Evolutionary conservation across 2,888 invertebrate genomes (phyloP), one percentile per base, ranked within the genome.

Genomic region (Caenorhabditis sp.): DNA sequence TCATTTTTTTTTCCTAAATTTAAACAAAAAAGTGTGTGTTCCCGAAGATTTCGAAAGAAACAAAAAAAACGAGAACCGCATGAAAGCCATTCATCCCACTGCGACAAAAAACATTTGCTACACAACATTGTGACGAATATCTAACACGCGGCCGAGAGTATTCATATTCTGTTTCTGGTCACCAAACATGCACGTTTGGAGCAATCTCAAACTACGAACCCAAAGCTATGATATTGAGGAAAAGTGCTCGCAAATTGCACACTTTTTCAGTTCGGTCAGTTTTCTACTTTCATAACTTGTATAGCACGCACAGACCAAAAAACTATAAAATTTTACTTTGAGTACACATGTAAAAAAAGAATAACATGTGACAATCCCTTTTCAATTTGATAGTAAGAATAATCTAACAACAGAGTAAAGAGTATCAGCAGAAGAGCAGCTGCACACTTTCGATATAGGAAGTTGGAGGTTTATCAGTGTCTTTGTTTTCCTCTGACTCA

Each of bases 101-200:
- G 47, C 47, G 1, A 26, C 51, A 56, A 40, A 76, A 76, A 76
- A 61, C 67, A 76, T 67, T 67, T 40, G 64, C 53, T 58, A 67
- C 58, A 50, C 51, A 76, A 67, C 67, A 67, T 61, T 53, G 76
- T 76, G 76, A 76, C 76, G 67, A 76, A 76, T 67, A 53, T 67
- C 44, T 61, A 35, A 67, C 74, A 74, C 44, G 40, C 74, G 22
- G 26, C 60, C 35, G 1, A 8, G 20, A 13, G 40, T 11, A 13
- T 61, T 47, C 61, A 60, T 65, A 65, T 61, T 70, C 61, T n/a
- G 60, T 51, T 37, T 65, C 67, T 28, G 35, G 4, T 51, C 65
- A 40, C 58, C 51, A 65, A 74, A 47, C 37, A 74, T 74, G 74
- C 37, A 56, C 50, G 60, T 53, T 32, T 76, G 76, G 76, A 76